These are phyloP conservation scores for Drosophila emarginata DNA, from an alignment of 2,888 invertebrate species.

Conservation along the genomic window DNA sequence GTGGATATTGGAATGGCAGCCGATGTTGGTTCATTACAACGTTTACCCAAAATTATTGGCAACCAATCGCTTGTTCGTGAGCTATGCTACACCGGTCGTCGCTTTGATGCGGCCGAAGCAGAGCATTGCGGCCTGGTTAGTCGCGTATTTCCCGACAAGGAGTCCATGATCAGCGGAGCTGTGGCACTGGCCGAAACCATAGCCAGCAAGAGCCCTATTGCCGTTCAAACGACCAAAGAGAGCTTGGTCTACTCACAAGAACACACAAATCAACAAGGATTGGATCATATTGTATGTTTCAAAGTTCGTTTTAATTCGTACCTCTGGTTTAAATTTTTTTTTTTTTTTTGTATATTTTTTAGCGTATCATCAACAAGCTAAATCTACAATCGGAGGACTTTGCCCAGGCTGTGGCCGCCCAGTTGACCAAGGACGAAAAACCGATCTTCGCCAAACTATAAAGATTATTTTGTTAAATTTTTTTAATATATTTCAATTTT, in stretches of 20 bases:
- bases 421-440: slow-evolving; percentile 86
- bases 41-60: slow-evolving; percentile 94
- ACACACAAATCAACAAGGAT: slow-evolving; percentile 92
- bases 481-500: slow-evolving; percentile 2
- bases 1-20: slow-evolving; percentile 94
- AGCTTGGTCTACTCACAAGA: slow-evolving; percentile 93
- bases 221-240: slow-evolving; percentile 95
- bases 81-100: slow-evolving; percentile 92
- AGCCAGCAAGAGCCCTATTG: slow-evolving; percentile 95
- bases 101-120: slow-evolving; percentile 92
- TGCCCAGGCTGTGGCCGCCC: slow-evolving; percentile 89
- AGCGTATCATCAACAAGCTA: slow-evolving; percentile 92
- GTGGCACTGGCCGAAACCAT: slow-evolving; percentile 90
- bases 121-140: slow-evolving; percentile 92
- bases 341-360: too few relatives aligned
- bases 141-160: slow-evolving; percentile 78
- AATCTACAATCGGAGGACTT: slow-evolving; percentile 96
- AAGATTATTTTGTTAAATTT: neutral
- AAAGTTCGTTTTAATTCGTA: neutral
- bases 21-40: slow-evolving; percentile 96
- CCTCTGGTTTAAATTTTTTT: neutral
- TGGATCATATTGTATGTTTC: slow-evolving; percentile 93
- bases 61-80: slow-evolving; percentile 94
- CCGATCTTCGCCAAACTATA: slow-evolving; percentile 91
- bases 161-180: slow-evolving; percentile 87